Conservation (phyloP, 1,140 invertebrate genomes). For the Callitettix versicolor region DNA sequence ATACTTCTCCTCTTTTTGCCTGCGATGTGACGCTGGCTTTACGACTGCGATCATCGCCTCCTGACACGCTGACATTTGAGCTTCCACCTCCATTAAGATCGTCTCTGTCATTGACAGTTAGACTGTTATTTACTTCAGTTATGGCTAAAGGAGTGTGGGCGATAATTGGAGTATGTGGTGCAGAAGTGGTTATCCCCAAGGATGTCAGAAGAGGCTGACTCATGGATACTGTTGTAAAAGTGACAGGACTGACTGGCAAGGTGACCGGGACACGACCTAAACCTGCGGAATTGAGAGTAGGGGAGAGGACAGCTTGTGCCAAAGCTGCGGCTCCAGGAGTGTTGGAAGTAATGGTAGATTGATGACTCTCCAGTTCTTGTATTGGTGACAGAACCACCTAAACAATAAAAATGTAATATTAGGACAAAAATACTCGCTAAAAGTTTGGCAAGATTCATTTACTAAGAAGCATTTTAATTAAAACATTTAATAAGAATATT, state of each 20-base stretch:
- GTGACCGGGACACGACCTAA: slow-evolving; percentile 44
- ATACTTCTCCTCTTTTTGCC: slow-evolving; percentile 39
- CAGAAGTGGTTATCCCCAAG: slow-evolving; percentile 31
- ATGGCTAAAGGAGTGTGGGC: slow-evolving; percentile 27
- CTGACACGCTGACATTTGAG: slow-evolving; percentile 27
- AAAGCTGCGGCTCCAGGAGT: slow-evolving; percentile 35
- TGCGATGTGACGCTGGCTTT: slow-evolving; percentile 37
- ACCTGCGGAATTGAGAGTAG: slow-evolving; percentile 41
- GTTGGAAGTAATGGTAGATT: slow-evolving; percentile 43
- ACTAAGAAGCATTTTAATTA: too few species aligned
- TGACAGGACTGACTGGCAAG: slow-evolving; percentile 33
- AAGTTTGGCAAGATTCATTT: too few species aligned
- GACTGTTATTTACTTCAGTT: slow-evolving; percentile 20
- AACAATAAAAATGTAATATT: not conserved
- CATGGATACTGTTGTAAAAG: slow-evolving; percentile 33
- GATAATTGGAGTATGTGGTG: slow-evolving; percentile 17
- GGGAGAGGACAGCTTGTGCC: slow-evolving; percentile 56
- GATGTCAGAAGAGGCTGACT: slow-evolving; percentile 33
- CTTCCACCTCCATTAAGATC: slow-evolving; percentile 31
- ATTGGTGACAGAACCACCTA: slow-evolving; percentile 70
- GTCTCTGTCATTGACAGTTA: slow-evolving; percentile 35
- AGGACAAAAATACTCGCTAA: too few species aligned
- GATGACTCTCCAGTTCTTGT: slow-evolving; percentile 52
- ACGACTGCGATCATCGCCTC: slow-evolving; percentile 31
- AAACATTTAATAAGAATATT: too few species aligned